These are phyloP conservation scores for Lasioglossum malachurum DNA, from an alignment of 2,888 invertebrate species.

Conservation along the genomic window DNA sequence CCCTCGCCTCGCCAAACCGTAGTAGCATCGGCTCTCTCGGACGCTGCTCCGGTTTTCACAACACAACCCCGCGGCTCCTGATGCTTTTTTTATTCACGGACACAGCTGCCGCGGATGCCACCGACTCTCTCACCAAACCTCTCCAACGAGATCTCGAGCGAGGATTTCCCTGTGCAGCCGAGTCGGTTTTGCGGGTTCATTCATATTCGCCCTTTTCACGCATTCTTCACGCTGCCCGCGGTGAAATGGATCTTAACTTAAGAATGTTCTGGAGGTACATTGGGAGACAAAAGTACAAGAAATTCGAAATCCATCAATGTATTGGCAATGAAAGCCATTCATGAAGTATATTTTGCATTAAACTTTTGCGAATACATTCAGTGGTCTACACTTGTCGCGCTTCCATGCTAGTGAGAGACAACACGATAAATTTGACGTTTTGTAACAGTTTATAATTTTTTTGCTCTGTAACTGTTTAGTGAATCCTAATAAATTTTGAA, in stretches of 20 bases:
- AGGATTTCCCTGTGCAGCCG: not conserved
- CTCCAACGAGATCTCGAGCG: not conserved
- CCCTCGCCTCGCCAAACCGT: not conserved
- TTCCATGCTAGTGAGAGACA: no score
- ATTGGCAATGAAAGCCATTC: no score
- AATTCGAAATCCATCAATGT: no score
- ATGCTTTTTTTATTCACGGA: conserved; percentile 66
- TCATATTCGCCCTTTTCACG: not conserved
- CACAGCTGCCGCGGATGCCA: conserved; percentile 45
- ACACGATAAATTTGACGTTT: no score
- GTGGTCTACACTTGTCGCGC: no score
- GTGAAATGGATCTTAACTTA: not conserved
- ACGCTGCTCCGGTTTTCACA: conserved; percentile 48
- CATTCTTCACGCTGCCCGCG: not conserved
- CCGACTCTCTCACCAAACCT: not conserved
- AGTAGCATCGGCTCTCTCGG: conserved; percentile 19
- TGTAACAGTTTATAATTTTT: no score
- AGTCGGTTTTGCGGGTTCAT: not conserved
- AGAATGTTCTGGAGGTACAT: no score
- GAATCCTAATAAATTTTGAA: no score
- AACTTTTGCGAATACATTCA: no score
- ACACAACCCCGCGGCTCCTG: conserved; percentile 25
- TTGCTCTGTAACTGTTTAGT: no score
- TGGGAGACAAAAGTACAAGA: no score
- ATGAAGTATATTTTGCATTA: no score